Conservation (phyloP, 2,113 vertebrate genomes). For the Thunnus maccoyii region DNA sequence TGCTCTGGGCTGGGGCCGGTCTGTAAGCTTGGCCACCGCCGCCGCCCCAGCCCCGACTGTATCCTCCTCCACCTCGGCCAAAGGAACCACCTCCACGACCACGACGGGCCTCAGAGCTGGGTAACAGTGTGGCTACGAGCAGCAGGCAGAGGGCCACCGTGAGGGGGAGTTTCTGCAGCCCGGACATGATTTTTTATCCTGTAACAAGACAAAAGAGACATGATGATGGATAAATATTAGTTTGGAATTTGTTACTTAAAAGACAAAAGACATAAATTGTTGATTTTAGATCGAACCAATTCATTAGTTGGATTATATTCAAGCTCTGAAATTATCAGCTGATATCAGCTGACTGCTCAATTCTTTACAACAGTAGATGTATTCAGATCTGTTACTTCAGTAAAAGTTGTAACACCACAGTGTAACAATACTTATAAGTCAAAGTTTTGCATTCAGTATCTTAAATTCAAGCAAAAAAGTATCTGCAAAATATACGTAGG, state of each 20-base stretch:
- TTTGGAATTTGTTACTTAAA: not conserved
- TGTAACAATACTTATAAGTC: no score
- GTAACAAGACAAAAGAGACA: constrained; percentile 18
- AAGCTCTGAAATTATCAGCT: not conserved
- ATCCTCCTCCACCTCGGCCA: constrained; percentile 57
- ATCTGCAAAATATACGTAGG: no score
- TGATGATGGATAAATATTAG: not conserved
- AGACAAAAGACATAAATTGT: not conserved
- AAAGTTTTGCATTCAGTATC: no score
- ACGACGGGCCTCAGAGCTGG: constrained; percentile 68
- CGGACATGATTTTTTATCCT: constrained; percentile 45
- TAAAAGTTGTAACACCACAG: no score
- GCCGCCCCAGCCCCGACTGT: constrained; percentile 56
- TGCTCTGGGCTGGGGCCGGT: constrained; percentile 66
- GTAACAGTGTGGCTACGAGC: constrained; percentile 70
- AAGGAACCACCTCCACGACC: constrained; percentile 54
- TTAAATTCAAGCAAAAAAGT: no score
- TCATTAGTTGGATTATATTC: no score
- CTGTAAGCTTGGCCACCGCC: constrained; percentile 52
- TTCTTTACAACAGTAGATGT: no score
- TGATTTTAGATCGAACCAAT: no score
- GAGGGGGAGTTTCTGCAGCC: constrained; percentile 44
- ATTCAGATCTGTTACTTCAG: no score
- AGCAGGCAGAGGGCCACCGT: constrained; percentile 67
- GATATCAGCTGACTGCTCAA: not conserved